Conservation (phyloP, 2,888 invertebrate genomes). For the Enchytraeus crypticus region DNA sequence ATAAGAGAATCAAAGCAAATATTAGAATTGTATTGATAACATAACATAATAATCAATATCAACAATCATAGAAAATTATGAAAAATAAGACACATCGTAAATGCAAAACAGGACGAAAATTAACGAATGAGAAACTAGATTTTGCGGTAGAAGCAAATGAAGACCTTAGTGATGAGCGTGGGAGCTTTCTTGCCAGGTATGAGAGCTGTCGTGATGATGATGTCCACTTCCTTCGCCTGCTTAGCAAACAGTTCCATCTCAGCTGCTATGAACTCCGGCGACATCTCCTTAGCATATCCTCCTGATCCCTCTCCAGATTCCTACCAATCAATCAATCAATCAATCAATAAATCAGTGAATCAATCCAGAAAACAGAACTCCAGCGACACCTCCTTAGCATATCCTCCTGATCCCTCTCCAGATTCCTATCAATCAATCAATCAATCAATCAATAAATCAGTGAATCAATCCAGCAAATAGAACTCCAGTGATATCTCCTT, state of each 20-base stretch:
- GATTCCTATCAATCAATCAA: too few relatives aligned
- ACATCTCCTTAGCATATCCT: conserved; percentile 69
- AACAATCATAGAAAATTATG: neutral
- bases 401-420: too few relatives aligned
- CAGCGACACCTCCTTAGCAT: neutral
- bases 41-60: too few relatives aligned
- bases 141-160: too few relatives aligned
- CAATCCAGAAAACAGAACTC: neutral
- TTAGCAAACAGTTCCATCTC: conserved; percentile 78
- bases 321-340: conserved; percentile 30
- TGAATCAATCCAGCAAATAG: neutral
- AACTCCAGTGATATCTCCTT: neutral
- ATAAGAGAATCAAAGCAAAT: too few relatives aligned
- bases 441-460: neutral
- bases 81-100: neutral
- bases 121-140: too few relatives aligned
- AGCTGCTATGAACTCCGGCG: conserved; percentile 65
- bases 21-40: too few relatives aligned
- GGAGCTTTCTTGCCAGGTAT: conserved; percentile 81
- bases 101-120: too few relatives aligned
- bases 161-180: conserved; percentile 66
- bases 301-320: conserved; percentile 58
- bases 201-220: conserved; percentile 78
- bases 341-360: too few relatives aligned
- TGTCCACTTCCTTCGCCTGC: conserved; percentile 74